Conservation (phyloP, 2,113 vertebrate species). For the Ovibos moschatus region DNA sequence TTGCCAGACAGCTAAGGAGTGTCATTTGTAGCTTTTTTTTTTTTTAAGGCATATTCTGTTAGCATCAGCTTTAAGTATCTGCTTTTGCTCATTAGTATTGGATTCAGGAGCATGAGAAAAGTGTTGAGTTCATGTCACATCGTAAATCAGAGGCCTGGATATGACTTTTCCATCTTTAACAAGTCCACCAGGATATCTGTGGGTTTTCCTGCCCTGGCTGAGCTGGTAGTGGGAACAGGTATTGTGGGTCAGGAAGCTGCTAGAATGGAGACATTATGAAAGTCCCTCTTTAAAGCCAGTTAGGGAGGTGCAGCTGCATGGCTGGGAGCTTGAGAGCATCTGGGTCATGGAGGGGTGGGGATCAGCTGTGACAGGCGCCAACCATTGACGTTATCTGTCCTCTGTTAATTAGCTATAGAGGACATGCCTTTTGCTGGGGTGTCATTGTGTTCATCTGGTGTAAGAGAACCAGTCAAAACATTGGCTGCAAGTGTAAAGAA, state of each 20-base stretch:
- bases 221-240: not conserved
- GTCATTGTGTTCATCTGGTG: not conserved
- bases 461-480: not conserved
- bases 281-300: not conserved
- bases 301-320: not conserved
- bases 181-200: not conserved
- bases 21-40: not conserved
- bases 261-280: not conserved
- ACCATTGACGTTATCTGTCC: not conserved
- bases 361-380: not conserved
- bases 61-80: not conserved
- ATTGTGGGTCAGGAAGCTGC: not conserved
- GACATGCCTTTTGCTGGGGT: not conserved
- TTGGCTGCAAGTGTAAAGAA: not conserved
- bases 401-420: not conserved
- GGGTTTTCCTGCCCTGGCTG: not conserved
- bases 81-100: not conserved
- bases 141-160: not conserved
- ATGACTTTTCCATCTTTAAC: not conserved
- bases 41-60: not conserved
- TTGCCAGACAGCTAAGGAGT: not conserved
- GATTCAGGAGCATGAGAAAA: conserved; percentile 29
- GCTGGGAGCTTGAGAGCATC: not conserved
- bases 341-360: not conserved
- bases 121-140: not conserved